Evolutionary conservation across 2,888 invertebrate species (phyloP).

Genomic region (Papilio elwesi): DNA sequence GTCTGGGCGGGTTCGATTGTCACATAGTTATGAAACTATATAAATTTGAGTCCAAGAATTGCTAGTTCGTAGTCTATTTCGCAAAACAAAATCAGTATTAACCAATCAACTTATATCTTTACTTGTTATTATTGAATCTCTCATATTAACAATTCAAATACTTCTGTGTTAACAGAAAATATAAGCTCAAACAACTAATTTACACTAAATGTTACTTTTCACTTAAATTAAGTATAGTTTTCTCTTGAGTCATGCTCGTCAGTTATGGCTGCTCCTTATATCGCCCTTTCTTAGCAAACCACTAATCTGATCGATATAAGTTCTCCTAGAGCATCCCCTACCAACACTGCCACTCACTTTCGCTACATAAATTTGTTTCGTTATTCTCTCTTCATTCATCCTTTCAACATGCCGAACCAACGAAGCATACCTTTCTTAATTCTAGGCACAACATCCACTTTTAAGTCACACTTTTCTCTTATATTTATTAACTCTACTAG

Average conservation of each 20-base stretch:
- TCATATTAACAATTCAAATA: background rate
- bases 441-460: too few species aligned
- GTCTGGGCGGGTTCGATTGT: background rate
- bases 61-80: background rate
- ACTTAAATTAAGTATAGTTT: conserved; percentile 3
- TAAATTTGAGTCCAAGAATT: background rate
- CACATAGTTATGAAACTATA: background rate
- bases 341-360: too few species aligned
- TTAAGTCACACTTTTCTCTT: too few species aligned
- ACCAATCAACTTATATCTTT: background rate
- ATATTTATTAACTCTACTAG: too few species aligned
- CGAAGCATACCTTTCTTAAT: too few species aligned
- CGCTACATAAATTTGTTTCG: too few species aligned
- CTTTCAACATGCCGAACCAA: too few species aligned
- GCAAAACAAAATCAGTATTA: background rate
- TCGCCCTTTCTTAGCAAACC: too few species aligned
- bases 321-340: too few species aligned
- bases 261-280: too few species aligned
- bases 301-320: too few species aligned
- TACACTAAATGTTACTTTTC: conserved; percentile 2
- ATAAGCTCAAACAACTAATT: background rate
- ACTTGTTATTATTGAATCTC: background rate
- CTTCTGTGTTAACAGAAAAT: background rate
- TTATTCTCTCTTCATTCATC: too few species aligned
- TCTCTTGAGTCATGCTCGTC: background rate